Evolutionary conservation across 2,113 vertebrate genomes (phyloP), one percentile per base, ranked within the genome.

Genomic region (Colius striatus): DNA sequence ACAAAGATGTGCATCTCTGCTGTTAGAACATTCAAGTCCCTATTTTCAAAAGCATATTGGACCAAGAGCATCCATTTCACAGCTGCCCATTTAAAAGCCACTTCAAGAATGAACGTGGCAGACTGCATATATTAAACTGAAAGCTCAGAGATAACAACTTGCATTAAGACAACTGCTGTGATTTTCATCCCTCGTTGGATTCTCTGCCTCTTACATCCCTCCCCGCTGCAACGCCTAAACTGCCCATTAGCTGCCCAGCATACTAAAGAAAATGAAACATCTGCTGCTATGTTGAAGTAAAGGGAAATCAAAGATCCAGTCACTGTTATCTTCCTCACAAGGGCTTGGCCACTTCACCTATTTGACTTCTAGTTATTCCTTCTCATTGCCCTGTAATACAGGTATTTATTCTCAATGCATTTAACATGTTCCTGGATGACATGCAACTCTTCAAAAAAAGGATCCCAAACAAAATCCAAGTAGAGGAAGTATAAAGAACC

Each of bases 51-150:
- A 66, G 27, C 38, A 13, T 36, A 36, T 19, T 58, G 47, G 81
- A 84, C 60, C 81, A 92, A 54, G 41, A 78, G 45, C 55, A 76
- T 23, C n/a, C 45, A 45, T 84, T 84, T 75, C 60, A 68, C 54
- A 87, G 54, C 53, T 60, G 50, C 60, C 16, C 55, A n/a, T 51
- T 79, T 30, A 87, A 77, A 18, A 85, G 32, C 61, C 80, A 36
- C 68, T 87, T 87, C 73, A 87, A 78, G 78, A 81, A 95, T 74
- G 47, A 45, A 54, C 17, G 58, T 75, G 62, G 71, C 78, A 95
- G 81, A 87, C 87, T 78, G 57, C 73, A 91, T 54, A 51, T 8
- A 74, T 75, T 89, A 66, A 82, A 78, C 10, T 50, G 57, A 82
- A 80, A 68, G 54, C 72, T 89, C 63, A 61, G 65, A 36, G 30